phyloP scores from a whole-genome alignment of 2,888 invertebrate genomes.

The Unio delphinus region DNA sequence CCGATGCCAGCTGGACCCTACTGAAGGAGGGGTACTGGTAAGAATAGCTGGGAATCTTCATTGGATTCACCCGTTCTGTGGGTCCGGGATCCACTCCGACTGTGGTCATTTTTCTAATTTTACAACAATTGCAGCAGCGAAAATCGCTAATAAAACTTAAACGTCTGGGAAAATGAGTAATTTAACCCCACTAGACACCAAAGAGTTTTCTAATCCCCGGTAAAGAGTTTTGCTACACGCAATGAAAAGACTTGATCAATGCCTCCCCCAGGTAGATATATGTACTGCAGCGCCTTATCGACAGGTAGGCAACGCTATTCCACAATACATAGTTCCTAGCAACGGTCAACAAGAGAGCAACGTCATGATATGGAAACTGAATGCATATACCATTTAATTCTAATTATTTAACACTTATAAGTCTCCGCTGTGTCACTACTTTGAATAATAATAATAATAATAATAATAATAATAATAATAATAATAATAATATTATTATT shows the following conservation, averaged over 20 bases:
- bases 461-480: too few species aligned
- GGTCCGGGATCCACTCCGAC: slow-evolving; percentile 54
- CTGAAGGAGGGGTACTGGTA: slow-evolving; percentile 64
- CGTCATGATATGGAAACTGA: slow-evolving; percentile 21
- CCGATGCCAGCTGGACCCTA: slow-evolving; percentile 63
- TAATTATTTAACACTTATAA: too few species aligned
- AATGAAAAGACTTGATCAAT: background rate
- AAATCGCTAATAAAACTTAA: background rate
- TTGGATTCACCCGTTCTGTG: slow-evolving; percentile 49
- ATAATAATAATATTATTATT: too few species aligned
- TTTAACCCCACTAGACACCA: background rate
- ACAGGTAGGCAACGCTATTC: background rate
- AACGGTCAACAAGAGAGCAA: slow-evolving; percentile 45
- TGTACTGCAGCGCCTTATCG: background rate
- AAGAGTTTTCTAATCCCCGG: too few species aligned
- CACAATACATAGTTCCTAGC: slow-evolving; percentile 34
- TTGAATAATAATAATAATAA: too few species aligned
- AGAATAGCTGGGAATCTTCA: slow-evolving; percentile 65
- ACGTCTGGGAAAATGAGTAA: background rate
- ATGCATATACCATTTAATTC: background rate
- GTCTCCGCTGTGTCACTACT: too few species aligned
- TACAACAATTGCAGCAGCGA: background rate
- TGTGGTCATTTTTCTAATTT: slow-evolving; percentile 59
- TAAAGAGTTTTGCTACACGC: background rate
- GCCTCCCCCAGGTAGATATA: too few species aligned